Percentiles rank a stretch among this genome's conserved stretches.
These are phyloP conservation scores for Cecropterus lyciades DNA, from an alignment of 1,140 invertebrate species.

Conservation along the genomic window DNA sequence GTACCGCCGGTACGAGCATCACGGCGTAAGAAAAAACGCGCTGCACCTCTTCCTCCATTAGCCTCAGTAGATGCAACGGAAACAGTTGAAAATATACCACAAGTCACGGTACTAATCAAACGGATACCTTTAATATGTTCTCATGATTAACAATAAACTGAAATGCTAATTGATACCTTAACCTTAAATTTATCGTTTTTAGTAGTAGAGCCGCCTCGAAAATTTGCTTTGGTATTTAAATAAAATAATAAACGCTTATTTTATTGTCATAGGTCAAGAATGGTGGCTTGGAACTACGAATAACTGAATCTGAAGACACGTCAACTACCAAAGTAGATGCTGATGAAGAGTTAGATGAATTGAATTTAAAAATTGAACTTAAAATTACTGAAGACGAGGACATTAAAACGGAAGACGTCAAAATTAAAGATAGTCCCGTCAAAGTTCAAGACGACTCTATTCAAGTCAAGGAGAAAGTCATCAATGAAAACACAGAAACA, in stretches of 20 bases:
- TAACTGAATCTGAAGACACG: slow-evolving; percentile 53
- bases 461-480: slow-evolving; percentile 7
- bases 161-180: too few species aligned
- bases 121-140: too few species aligned
- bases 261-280: slow-evolving; percentile 52
- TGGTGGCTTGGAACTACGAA: slow-evolving; percentile 56
- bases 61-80: slow-evolving; percentile 55
- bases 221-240: too few species aligned
- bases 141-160: too few species aligned
- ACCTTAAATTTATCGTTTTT: too few species aligned
- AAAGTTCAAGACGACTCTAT: slow-evolving; percentile 19
- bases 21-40: slow-evolving; percentile 82
- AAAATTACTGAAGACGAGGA: slow-evolving; percentile 81
- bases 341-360: slow-evolving; percentile 70
- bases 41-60: slow-evolving; percentile 74
- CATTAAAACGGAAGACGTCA: slow-evolving; percentile 29
- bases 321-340: slow-evolving; percentile 33
- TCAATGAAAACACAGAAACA: slow-evolving; percentile 26
- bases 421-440: not conserved
- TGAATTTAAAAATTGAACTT: slow-evolving; percentile 75
- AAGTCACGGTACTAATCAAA: slow-evolving; percentile 41
- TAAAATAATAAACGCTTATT: not conserved
- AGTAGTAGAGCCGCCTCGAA: too few species aligned
- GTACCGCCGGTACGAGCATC: slow-evolving; percentile 74
- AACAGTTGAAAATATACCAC: slow-evolving; percentile 38